Conservation (phyloP, 2,113 vertebrate genomes). For the Crotalus viridis region DNA sequence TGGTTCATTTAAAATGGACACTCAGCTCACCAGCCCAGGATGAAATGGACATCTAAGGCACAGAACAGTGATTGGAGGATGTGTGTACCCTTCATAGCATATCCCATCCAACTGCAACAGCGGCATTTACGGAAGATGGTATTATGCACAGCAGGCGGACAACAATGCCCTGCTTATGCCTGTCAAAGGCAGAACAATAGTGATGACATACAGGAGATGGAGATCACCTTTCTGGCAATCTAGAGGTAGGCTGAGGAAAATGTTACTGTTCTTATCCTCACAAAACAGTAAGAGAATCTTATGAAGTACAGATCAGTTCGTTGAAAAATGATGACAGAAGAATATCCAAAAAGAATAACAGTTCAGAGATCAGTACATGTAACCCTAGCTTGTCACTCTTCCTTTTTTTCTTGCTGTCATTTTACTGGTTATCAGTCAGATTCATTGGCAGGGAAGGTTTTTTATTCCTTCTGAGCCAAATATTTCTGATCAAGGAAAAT, state of each 20-base stretch:
- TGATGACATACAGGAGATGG: background rate
- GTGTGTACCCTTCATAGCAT: background rate
- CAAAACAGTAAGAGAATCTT: background rate
- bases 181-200: background rate
- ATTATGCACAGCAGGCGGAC: background rate
- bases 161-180: background rate
- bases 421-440: background rate
- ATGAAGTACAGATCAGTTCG: background rate
- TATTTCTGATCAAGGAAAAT: background rate
- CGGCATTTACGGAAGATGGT: background rate
- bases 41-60: background rate
- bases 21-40: background rate
- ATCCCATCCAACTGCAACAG: background rate
- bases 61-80: background rate
- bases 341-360: background rate
- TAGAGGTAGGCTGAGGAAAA: background rate
- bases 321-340: background rate
- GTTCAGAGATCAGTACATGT: background rate
- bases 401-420: background rate
- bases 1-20: background rate
- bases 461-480: background rate
- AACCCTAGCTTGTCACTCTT: background rate
- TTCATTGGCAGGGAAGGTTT: background rate
- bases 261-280: background rate
- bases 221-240: background rate